Conservation (phyloP, 2,113 vertebrate species). For the Lophochroa leadbeateri region DNA sequence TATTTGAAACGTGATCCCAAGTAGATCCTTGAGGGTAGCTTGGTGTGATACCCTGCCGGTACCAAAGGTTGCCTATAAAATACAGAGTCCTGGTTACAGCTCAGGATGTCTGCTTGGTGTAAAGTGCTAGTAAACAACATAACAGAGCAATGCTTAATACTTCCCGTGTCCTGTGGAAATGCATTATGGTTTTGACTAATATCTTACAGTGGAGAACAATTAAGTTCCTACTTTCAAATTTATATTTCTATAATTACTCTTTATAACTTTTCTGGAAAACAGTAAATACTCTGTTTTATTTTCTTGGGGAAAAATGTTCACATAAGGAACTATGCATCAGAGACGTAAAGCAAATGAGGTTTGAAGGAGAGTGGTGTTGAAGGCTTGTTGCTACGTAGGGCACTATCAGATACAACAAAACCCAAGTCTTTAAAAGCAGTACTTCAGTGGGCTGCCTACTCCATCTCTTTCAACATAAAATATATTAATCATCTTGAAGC, state of each 20-base stretch:
- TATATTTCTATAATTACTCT: background rate
- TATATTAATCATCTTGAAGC: background rate
- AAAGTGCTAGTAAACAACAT: background rate
- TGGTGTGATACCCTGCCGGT: constrained; percentile 87
- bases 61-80: constrained; percentile 89
- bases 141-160: background rate
- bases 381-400: background rate
- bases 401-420: background rate
- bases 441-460: background rate
- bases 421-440: background rate
- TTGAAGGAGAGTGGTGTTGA: background rate
- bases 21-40: constrained; percentile 92
- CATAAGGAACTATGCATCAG: background rate
- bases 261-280: background rate
- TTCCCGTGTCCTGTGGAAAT: background rate
- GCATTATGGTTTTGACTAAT: background rate
- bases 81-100: background rate
- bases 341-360: background rate
- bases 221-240: background rate
- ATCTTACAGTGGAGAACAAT: background rate
- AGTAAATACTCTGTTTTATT: background rate
- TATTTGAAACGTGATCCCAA: constrained; percentile 96
- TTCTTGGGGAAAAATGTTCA: background rate
- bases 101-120: background rate
- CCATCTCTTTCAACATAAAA: background rate